Conservation (phyloP, 1,140 invertebrate genomes). For the Campoletis sonorensis region DNA sequence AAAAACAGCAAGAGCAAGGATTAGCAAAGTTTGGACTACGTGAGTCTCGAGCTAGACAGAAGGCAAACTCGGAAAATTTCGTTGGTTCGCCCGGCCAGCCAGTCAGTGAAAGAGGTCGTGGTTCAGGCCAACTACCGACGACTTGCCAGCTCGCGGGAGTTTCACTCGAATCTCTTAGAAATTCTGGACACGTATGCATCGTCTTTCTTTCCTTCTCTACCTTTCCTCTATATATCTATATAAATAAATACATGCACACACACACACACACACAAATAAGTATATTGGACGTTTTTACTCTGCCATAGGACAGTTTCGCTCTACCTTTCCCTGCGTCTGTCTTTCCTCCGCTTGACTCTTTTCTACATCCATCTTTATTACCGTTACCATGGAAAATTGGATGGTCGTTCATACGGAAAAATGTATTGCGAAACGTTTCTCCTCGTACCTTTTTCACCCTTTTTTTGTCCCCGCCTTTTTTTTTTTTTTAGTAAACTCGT, state of each 20-base stretch:
- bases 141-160: slow-evolving; percentile 32
- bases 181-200: slow-evolving; percentile 47
- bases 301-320: slow-evolving; percentile 39
- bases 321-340: slow-evolving; percentile 24
- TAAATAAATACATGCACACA: neutral
- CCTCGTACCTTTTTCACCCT: neutral
- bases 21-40: slow-evolving; percentile 25
- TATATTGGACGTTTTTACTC: slow-evolving; percentile 8
- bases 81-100: slow-evolving; percentile 5
- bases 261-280: no score
- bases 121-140: slow-evolving; percentile 5
- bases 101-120: slow-evolving; percentile 18
- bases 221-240: no score
- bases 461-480: neutral
- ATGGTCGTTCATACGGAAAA: slow-evolving; percentile 34
- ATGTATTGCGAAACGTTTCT: slow-evolving; percentile 27
- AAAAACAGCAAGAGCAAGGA: slow-evolving; percentile 2
- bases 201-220: slow-evolving; percentile 15
- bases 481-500: neutral
- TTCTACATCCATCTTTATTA: slow-evolving; percentile 56
- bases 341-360: neutral
- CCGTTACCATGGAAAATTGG: slow-evolving; percentile 46
- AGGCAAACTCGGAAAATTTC: neutral
- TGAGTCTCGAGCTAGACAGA: neutral
- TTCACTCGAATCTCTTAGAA: slow-evolving; percentile 17